These are phyloP conservation scores for Hippocampus mohnikei DNA, from an alignment of 2,113 vertebrate genomes.

Conservation along the genomic window DNA sequence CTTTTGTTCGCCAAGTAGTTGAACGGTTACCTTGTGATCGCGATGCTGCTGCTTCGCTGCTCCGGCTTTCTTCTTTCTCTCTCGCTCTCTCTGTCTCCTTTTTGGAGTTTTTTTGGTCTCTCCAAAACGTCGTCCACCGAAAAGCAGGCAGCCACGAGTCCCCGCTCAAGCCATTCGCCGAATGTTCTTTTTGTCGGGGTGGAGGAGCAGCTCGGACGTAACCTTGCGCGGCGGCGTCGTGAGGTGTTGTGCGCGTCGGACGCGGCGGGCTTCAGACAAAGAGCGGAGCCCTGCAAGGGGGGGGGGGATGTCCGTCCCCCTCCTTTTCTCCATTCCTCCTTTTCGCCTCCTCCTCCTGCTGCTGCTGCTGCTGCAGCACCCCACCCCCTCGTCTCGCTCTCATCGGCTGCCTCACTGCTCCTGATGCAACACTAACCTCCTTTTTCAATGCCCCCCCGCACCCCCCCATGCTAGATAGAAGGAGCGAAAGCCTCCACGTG, in stretches of 20 bases:
- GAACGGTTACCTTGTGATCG: slow-evolving; percentile 35
- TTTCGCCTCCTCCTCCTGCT: slow-evolving; percentile 24
- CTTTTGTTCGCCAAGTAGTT: slow-evolving; percentile 6
- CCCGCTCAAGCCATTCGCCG: slow-evolving; percentile 44
- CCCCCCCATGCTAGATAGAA: too few species aligned
- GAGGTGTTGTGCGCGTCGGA: slow-evolving; percentile 29
- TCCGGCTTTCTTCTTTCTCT: not conserved
- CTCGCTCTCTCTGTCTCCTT: slow-evolving; percentile 8
- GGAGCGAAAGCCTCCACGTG: not conserved
- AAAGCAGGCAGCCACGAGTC: not conserved
- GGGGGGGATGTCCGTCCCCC: slow-evolving; percentile 23
- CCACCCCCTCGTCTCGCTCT: slow-evolving; percentile 45
- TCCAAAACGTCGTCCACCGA: not conserved
- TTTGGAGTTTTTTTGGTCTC: not conserved
- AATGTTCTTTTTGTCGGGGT: not conserved
- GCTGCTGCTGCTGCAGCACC: slow-evolving; percentile 14
- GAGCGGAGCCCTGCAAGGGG: slow-evolving; percentile 45
- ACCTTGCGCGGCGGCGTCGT: not conserved
- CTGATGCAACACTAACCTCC: slow-evolving; percentile 47
- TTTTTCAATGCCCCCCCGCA: not conserved
- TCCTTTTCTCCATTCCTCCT: slow-evolving; percentile 44
- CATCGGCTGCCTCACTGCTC: slow-evolving; percentile 42
- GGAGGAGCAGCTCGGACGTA: not conserved
- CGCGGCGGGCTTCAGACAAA: slow-evolving; percentile 66
- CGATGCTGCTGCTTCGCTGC: slow-evolving; percentile 2